Evolutionary conservation across 1,140 invertebrate species (phyloP).

Genomic region (Penaeus chinensis): DNA sequence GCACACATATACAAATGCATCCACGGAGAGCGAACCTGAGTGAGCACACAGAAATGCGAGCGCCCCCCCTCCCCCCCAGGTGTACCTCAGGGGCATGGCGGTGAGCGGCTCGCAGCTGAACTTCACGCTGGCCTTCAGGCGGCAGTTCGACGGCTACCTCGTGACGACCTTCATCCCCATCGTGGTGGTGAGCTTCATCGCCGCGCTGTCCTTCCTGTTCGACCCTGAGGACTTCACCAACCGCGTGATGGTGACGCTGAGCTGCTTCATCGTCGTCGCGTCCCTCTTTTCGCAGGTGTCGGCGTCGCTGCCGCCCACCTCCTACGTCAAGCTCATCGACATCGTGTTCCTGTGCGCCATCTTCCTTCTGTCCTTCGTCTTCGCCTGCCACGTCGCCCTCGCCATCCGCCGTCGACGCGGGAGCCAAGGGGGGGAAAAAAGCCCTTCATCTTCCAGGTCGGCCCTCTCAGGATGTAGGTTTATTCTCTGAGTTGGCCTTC

Average conservation of each 20-base stretch:
- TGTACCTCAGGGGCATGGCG: not conserved
- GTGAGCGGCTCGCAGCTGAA: not conserved
- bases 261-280: not conserved
- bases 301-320: not conserved
- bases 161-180: conserved; percentile 8
- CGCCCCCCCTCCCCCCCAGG: not conserved
- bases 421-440: no score
- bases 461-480: no score
- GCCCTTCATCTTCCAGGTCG: no score
- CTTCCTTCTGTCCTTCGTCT: conserved; percentile 3
- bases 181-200: not conserved
- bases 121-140: not conserved
- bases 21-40: no score
- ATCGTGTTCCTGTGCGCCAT: not conserved
- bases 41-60: no score
- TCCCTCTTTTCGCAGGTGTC: not conserved
- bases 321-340: conserved; percentile 7
- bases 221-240: conserved; percentile 12
- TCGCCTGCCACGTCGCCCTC: not conserved
- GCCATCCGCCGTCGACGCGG: not conserved
- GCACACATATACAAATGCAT: no score
- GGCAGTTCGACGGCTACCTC: conserved; percentile 1
- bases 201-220: not conserved
- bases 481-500: no score
- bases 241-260: conserved; percentile 7